A percentile compares a stretch with the other conserved stretches of the same genome.
phyloP scores from a whole-genome alignment of 23 tunicate genomes.

The Styela clava region DNA sequence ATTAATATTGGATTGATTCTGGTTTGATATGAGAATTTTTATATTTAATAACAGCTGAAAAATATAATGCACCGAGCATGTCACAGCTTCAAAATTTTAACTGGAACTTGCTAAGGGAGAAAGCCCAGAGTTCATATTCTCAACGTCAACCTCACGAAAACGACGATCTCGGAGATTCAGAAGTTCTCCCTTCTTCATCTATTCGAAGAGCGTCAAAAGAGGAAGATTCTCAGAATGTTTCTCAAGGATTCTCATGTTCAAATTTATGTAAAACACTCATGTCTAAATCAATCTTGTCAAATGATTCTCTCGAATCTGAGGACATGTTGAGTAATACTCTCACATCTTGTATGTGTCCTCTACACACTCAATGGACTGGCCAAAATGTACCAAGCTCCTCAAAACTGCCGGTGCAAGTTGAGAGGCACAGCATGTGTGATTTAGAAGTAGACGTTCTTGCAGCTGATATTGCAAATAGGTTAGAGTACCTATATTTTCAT shows the following conservation, averaged over 20 bases:
- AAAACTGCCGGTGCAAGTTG: constrained; percentile 35
- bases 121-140: neutral
- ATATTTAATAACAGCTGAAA: neutral
- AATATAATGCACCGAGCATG: constrained; percentile 7
- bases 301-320: constrained; percentile 4
- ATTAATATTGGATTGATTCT: too few relatives aligned
- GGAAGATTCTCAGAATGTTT: neutral
- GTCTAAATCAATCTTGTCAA: neutral
- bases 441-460: constrained; percentile 85
- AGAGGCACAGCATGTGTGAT: constrained; percentile 62
- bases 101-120: constrained; percentile 19
- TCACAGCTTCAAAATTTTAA: constrained; percentile 12
- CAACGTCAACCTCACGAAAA: neutral
- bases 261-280: constrained; percentile 8
- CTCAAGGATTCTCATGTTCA: constrained; percentile 17
- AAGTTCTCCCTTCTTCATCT: neutral
- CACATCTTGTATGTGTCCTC: constrained; percentile 20
- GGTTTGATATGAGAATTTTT: neutral
- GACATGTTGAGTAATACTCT: neutral
- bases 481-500: neutral
- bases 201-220: neutral
- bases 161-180: neutral
- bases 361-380: constrained; percentile 40
- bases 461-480: constrained; percentile 82
- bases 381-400: constrained; percentile 32